Conservation (phyloP, 2,888 invertebrate genomes). For the Scaptomyza tumidula region DNA sequence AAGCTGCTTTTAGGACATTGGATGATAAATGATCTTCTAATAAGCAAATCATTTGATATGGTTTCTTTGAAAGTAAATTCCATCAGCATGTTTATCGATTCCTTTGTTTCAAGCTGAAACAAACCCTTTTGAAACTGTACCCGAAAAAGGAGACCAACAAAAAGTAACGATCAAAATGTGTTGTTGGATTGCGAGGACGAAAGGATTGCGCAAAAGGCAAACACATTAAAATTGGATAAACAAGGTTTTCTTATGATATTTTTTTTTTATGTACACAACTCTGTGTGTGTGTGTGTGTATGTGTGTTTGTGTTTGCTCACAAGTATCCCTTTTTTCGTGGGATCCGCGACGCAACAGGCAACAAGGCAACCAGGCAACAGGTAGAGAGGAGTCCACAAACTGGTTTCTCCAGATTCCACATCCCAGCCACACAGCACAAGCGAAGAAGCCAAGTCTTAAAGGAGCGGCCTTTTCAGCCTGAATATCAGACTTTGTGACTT, state of each 20-base stretch:
- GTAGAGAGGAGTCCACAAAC: conserved; percentile 70
- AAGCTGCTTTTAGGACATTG: not conserved
- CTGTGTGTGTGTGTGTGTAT: conserved; percentile 14
- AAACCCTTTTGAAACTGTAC: conserved; percentile 65
- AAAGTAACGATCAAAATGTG: conserved; percentile 49
- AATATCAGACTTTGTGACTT: conserved; percentile 36
- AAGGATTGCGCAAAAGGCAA: conserved; percentile 70
- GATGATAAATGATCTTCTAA: conserved; percentile 12
- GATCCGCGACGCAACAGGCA: conserved; percentile 58
- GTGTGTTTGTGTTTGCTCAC: conserved; percentile 38
- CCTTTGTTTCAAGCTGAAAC: conserved; percentile 14
- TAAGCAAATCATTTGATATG: conserved; percentile 7
- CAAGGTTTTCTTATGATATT: conserved; percentile 54
- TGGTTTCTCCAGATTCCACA: conserved; percentile 68
- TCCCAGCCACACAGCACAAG: conserved; percentile 25
- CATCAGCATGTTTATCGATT: conserved; percentile 7
- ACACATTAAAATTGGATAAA: conserved; percentile 58
- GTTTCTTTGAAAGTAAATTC: conserved; percentile 5
- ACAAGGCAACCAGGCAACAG: conserved; percentile 55
- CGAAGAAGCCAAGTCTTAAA: conserved; percentile 32
- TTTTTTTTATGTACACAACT: conserved; percentile 1
- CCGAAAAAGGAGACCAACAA: conserved; percentile 29
- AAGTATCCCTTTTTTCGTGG: conserved; percentile 77
- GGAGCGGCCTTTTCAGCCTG: conserved; percentile 52
- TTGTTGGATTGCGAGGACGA: conserved; percentile 69